Conservation (phyloP, 1,140 invertebrate genomes). For the Rhagoletis zephyria region DNA sequence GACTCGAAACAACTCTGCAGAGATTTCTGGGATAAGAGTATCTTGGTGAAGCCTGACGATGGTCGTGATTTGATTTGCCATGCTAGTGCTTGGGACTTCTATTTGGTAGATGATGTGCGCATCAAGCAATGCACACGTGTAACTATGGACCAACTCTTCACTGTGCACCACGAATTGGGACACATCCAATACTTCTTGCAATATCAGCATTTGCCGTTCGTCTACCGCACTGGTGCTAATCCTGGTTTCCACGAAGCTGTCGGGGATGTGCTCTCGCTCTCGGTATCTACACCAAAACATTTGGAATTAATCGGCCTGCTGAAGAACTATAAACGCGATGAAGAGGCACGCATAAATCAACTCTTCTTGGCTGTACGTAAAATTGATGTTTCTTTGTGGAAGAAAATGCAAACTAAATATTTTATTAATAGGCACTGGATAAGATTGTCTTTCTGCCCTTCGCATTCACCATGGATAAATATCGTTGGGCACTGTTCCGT, state of each 20-base stretch:
- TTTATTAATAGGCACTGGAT: constrained; percentile 78
- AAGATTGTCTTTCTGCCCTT: constrained; percentile 92
- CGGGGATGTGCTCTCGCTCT: constrained; percentile 90
- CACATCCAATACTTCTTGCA: constrained; percentile 90
- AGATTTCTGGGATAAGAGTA: constrained; percentile 86
- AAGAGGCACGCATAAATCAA: constrained; percentile 85
- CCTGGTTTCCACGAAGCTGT: constrained; percentile 91
- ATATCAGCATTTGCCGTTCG: constrained; percentile 83
- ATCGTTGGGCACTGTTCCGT: constrained; percentile 89
- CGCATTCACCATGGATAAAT: constrained; percentile 88
- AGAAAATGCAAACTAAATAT: background rate
- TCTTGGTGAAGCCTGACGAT: constrained; percentile 85
- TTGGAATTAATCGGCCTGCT: constrained; percentile 83
- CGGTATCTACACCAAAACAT: constrained; percentile 86
- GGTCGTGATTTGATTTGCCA: constrained; percentile 88
- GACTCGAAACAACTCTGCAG: constrained; percentile 47
- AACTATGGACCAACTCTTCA: constrained; percentile 82
- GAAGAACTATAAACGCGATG: constrained; percentile 77
- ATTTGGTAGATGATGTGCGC: constrained; percentile 85
- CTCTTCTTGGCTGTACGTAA: constrained; percentile 78
- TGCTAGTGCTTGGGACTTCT: constrained; percentile 93
- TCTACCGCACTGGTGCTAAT: constrained; percentile 84
- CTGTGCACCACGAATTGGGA: constrained; percentile 91
- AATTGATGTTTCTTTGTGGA: background rate
- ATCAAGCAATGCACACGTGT: constrained; percentile 92